Conservation (phyloP, 2,797 vertebrate species). For the Chloroceryle inda region DNA sequence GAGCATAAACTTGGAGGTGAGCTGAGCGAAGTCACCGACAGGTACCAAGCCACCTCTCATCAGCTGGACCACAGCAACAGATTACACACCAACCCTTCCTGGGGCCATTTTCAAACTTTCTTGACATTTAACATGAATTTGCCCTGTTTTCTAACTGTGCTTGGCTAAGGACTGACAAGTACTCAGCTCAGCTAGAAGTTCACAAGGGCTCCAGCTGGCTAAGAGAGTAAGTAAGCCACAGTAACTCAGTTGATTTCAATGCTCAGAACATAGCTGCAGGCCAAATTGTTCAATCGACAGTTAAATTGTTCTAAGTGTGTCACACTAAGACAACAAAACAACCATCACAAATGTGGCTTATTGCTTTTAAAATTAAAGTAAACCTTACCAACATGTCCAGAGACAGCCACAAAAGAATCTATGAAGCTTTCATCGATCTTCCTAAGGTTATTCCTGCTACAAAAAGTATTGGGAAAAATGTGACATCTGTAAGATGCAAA, state of each 20-base stretch:
- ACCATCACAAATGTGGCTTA: not conserved
- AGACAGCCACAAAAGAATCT: not conserved
- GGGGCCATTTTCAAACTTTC: not conserved
- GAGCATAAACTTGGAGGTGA: not conserved
- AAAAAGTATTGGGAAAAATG: not conserved
- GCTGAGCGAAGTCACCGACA: not conserved
- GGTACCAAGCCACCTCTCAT: not conserved
- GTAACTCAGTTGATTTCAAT: not conserved
- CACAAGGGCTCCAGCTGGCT: not conserved
- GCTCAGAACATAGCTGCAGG: not conserved
- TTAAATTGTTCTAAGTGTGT: not conserved
- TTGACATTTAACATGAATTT: not conserved
- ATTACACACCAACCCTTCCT: not conserved
- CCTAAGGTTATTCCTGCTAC: not conserved
- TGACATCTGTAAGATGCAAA: not conserved
- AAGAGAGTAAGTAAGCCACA: not conserved
- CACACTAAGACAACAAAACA: not conserved
- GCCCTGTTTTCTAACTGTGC: not conserved
- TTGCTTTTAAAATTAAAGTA: not conserved
- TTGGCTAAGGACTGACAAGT: not conserved
- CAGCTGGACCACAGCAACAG: not conserved
- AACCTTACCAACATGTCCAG: rapidly evolving
- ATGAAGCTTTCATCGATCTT: not conserved
- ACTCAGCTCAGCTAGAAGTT: not conserved
- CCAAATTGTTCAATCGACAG: not conserved